Evolutionary conservation across 2,113 vertebrate genomes (phyloP), one percentile per base, ranked within the genome.

Genomic region (Dunckerocampus dactyliophorus): DNA sequence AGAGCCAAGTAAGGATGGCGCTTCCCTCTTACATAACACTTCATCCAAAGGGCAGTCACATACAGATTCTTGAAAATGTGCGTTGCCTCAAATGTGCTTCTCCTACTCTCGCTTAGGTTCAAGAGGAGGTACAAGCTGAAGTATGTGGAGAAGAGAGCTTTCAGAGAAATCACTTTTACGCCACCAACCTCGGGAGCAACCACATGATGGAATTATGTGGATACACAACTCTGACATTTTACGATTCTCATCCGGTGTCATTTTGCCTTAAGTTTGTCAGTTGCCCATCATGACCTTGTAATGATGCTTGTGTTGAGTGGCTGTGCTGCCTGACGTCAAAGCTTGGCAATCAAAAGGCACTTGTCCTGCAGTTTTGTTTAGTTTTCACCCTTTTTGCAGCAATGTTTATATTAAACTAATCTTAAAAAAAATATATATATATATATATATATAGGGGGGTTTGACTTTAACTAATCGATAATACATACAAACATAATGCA

Each of bases 71-170:
- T 16, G 6, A 50, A 24, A 46, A 59, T 63, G 62, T 20, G 0
- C 14, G 34, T 17, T 78, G 51, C 56, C 50, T 45, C 31, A 62
- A 65, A 59, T 20, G 10, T 54, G 6, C 3, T 0, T 51, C 15
- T 61, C 55, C 12, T 43, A 2, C 42, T 22, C 0, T 17, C 17
- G 65, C 53, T 39, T 68, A 97, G 95, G 85, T 95, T 96, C 87
- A 92, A 91, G 83, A 92, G 93, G 77, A 92, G 87, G 62, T 85
- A 91, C 78, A 95, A 93, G 59, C 31, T 95, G 79, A 95, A 96
- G 64, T 93, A 95, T 0, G 87, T 90, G 59, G 94, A 97, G 85
- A 97, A 94, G 72, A 89, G 94, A 5, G 90, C 93, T 0, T 97
- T 94, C 83, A 90, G 85, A 0, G 94, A 92, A 71, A 88, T 95